phyloP scores from a whole-genome alignment of 2,113 vertebrate genomes.

The Oreocharis arfaki region DNA sequence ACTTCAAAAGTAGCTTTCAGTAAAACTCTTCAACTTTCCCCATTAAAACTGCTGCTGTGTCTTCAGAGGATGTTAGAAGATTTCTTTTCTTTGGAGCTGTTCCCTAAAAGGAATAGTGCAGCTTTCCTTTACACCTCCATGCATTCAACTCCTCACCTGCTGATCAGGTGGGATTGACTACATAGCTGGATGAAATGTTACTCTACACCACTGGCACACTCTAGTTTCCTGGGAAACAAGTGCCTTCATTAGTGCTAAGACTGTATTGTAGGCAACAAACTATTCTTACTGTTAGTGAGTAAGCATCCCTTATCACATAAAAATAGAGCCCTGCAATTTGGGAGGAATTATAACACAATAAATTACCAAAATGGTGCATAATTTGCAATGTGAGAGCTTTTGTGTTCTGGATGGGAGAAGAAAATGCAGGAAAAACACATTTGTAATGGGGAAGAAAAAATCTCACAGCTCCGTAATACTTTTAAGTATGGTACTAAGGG shows the following conservation, averaged over 20 bases:
- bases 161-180: background rate
- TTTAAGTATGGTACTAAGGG: background rate
- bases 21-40: background rate
- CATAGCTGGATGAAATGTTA: background rate
- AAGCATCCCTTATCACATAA: conserved; percentile 67
- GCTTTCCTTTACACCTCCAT: background rate
- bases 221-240: conserved; percentile 71
- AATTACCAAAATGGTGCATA: conserved; percentile 15
- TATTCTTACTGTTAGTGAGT: conserved; percentile 65
- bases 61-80: background rate
- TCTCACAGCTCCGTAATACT: background rate
- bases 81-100: background rate
- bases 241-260: conserved; percentile 43
- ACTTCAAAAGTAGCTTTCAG: background rate
- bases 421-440: background rate
- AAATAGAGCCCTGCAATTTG: conserved; percentile 60
- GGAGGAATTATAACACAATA: conserved; percentile 10
- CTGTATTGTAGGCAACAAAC: conserved; percentile 57
- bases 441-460: background rate
- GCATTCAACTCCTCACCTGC: background rate
- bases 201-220: background rate
- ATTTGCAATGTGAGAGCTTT: conserved; percentile 10
- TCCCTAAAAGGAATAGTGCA: background rate
- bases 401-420: background rate
- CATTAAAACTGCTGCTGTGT: background rate